Percentiles rank a stretch among this genome's conserved stretches.
These are phyloP conservation scores for Corvus cornix DNA, from an alignment of 2,113 vertebrate genomes.

Conservation along the genomic window DNA sequence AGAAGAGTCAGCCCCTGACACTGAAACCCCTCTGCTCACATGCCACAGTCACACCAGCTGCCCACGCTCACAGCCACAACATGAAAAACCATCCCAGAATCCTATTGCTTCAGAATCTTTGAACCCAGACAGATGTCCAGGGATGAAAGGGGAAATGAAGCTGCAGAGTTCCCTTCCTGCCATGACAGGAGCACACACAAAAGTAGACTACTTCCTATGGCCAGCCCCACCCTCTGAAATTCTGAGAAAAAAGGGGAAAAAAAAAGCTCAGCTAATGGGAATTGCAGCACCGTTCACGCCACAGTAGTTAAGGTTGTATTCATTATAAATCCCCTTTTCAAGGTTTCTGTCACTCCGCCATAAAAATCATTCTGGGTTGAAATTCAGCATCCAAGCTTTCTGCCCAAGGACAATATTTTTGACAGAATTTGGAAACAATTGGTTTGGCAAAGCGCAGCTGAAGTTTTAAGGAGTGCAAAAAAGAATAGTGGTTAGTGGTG, in stretches of 20 bases:
- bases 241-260: conserved; percentile 28
- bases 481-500: conserved; percentile 54
- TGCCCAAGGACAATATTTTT: conserved; percentile 67
- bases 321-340: conserved; percentile 51
- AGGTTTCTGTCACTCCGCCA: conserved; percentile 50
- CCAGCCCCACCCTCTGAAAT: conserved; percentile 30
- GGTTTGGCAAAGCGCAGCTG: conserved; percentile 30
- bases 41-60: not conserved
- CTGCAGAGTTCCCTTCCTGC: not conserved
- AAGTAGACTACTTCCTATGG: not conserved
- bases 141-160: conserved; percentile 29
- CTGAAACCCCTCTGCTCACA: not conserved
- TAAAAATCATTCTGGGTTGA: conserved; percentile 49
- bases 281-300: conserved; percentile 11
- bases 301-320: conserved; percentile 30
- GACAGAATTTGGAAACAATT: conserved; percentile 68
- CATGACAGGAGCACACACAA: not conserved
- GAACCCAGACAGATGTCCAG: conserved; percentile 26
- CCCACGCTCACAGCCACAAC: not conserved
- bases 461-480: conserved; percentile 35
- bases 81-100: not conserved
- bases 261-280: conserved; percentile 52
- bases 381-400: conserved; percentile 50
- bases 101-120: conserved; percentile 4
- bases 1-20: not conserved